These are phyloP conservation scores for Peromyscus attwateri DNA, from an alignment of 2,797 vertebrate species.

Conservation along the genomic window DNA sequence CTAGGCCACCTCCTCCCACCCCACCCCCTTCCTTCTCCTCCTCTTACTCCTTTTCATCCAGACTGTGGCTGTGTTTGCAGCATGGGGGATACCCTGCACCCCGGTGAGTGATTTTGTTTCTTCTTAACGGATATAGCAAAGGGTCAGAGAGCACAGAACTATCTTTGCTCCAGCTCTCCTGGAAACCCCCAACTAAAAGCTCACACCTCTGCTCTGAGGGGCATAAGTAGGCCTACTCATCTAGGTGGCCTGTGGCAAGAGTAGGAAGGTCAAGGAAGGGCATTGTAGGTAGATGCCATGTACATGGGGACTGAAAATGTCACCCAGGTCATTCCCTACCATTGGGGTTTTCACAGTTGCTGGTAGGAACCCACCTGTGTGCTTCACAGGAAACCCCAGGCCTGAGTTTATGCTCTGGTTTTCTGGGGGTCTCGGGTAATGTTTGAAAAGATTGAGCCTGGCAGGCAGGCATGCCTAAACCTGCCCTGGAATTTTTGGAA, in stretches of 20 bases:
- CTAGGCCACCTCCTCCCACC: slow-evolving; percentile 70
- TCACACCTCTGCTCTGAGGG: background rate
- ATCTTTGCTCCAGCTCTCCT: slow-evolving; percentile 16
- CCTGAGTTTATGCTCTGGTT: background rate
- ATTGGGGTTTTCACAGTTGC: background rate
- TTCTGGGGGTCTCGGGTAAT: slow-evolving; percentile 63
- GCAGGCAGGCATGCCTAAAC: slow-evolving; percentile 80
- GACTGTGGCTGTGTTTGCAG: slow-evolving; percentile 63
- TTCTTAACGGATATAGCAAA: slow-evolving; percentile 50
- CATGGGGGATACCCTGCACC: slow-evolving; percentile 66
- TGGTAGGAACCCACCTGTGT: background rate
- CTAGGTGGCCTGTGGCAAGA: background rate
- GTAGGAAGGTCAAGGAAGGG: background rate
- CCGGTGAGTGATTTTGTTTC: slow-evolving; percentile 74
- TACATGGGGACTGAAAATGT: background rate
- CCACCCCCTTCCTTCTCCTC: background rate
- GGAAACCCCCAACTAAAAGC: background rate
- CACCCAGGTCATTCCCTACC: slow-evolving; percentile 24
- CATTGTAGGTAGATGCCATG: background rate
- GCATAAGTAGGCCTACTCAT: background rate
- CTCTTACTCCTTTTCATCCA: slow-evolving; percentile 62
- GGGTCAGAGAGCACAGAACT: slow-evolving; percentile 44
- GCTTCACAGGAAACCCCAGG: background rate
- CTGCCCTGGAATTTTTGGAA: slow-evolving; percentile 84
- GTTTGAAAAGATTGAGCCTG: slow-evolving; percentile 53